Conservation (phyloP, 2,797 vertebrate genomes). For the Epinephelus awoara region DNA sequence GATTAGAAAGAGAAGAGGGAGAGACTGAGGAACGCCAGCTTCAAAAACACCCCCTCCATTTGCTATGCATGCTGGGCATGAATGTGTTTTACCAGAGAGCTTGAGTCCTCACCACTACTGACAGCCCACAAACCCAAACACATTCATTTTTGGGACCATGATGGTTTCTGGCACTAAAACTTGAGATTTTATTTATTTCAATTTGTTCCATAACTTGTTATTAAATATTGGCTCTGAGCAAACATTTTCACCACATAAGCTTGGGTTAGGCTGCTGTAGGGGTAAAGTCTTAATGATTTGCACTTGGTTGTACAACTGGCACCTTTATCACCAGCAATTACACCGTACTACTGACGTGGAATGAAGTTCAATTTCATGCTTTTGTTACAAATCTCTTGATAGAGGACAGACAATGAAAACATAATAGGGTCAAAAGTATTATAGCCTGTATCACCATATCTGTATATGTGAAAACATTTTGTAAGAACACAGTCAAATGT, state of each 20-base stretch:
- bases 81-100: constrained; percentile 62
- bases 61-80: constrained; percentile 56
- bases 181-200: constrained; percentile 69
- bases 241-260: constrained; percentile 60
- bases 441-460: too few relatives aligned
- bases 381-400: constrained; percentile 5
- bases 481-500: too few relatives aligned
- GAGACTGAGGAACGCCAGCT: constrained; percentile 45
- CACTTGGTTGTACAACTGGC: constrained; percentile 41
- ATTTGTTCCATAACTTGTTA: constrained; percentile 61
- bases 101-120: constrained; percentile 63
- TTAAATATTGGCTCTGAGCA: constrained; percentile 67
- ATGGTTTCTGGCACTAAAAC: constrained; percentile 62
- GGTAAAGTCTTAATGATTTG: constrained; percentile 50
- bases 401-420: background rate
- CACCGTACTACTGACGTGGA: background rate
- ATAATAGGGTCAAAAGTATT: too few relatives aligned
- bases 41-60: constrained; percentile 54
- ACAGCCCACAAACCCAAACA: constrained; percentile 71
- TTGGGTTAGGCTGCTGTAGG: constrained; percentile 40
- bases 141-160: constrained; percentile 54
- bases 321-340: constrained; percentile 37
- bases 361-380: background rate
- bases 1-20: constrained; percentile 28
- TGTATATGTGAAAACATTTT: too few relatives aligned